These are phyloP conservation scores for Morpho achilles DNA, from an alignment of 2,888 invertebrate genomes.

Conservation along the genomic window DNA sequence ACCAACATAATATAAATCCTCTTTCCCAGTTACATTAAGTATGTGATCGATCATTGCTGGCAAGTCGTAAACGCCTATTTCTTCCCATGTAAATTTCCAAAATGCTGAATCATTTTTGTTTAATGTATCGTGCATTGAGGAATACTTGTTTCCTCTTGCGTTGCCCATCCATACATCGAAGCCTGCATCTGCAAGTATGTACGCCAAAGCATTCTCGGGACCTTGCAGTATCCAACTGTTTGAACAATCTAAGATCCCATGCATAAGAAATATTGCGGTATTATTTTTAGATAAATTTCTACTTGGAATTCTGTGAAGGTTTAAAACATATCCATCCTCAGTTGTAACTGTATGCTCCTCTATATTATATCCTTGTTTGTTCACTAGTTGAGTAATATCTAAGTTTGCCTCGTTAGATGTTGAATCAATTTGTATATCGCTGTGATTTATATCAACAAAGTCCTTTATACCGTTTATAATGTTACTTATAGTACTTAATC, in stretches of 20 bases:
- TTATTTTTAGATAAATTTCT: slow-evolving; percentile 30
- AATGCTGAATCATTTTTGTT: slow-evolving; percentile 35
- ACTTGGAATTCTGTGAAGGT: slow-evolving; percentile 47
- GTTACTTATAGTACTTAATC: slow-evolving; percentile 1
- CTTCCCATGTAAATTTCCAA: slow-evolving; percentile 83
- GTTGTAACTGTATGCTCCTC: slow-evolving; percentile 52
- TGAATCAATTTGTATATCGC: not conserved
- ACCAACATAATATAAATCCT: slow-evolving; percentile 82
- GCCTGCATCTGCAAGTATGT: slow-evolving; percentile 81
- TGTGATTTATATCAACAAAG: not conserved
- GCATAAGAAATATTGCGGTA: slow-evolving; percentile 83
- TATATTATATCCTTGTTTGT: slow-evolving; percentile 45
- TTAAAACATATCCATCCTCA: slow-evolving; percentile 54
- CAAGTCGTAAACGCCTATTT: slow-evolving; percentile 85
- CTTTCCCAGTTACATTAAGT: slow-evolving; percentile 60
- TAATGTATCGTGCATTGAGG: slow-evolving; percentile 68
- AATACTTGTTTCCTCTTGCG: slow-evolving; percentile 87
- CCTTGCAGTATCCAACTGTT: slow-evolving; percentile 86
- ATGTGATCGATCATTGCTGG: slow-evolving; percentile 85
- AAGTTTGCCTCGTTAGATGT: slow-evolving; percentile 42
- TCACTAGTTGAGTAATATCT: slow-evolving; percentile 42
- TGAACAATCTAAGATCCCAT: slow-evolving; percentile 87
- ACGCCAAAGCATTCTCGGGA: slow-evolving; percentile 79
- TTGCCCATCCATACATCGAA: slow-evolving; percentile 92
- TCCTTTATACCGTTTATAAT: slow-evolving; percentile 10